Conservation (phyloP, 2,797 vertebrate genomes). For the Rhincodon typus region DNA sequence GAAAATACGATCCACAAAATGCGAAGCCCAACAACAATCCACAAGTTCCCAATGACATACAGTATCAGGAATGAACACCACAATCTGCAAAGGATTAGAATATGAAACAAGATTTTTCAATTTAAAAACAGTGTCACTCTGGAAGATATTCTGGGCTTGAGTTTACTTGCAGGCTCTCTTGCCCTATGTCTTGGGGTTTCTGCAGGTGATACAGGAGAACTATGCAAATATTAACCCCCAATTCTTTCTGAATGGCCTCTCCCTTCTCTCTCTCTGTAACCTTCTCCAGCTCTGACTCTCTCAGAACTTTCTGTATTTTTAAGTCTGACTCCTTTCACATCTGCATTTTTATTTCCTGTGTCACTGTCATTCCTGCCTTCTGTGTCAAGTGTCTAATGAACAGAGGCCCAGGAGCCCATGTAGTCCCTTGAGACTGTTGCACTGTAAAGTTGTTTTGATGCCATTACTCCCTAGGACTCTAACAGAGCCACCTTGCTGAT, state of each 20-base stretch:
- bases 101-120: neutral
- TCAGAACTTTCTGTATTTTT: neutral
- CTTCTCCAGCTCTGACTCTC: neutral
- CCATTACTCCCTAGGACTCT: too few relatives aligned
- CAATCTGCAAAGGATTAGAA: too few relatives aligned
- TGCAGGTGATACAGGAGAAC: neutral
- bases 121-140: too few relatives aligned
- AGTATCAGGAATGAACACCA: neutral
- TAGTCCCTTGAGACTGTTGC: neutral
- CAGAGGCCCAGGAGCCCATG: neutral
- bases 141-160: neutral
- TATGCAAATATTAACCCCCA: neutral
- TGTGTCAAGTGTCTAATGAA: neutral
- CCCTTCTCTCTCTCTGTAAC: neutral
- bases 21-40: slow-evolving; percentile 19
- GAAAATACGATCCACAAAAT: neutral
- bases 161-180: neutral
- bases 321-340: neutral
- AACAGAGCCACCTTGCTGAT: too few relatives aligned
- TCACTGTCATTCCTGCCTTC: neutral
- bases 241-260: neutral
- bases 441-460: neutral
- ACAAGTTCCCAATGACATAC: neutral
- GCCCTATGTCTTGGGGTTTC: neutral
- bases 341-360: neutral